These are phyloP conservation scores for Sebastes minor DNA, from an alignment of 2,797 vertebrate genomes.

Conservation along the genomic window DNA sequence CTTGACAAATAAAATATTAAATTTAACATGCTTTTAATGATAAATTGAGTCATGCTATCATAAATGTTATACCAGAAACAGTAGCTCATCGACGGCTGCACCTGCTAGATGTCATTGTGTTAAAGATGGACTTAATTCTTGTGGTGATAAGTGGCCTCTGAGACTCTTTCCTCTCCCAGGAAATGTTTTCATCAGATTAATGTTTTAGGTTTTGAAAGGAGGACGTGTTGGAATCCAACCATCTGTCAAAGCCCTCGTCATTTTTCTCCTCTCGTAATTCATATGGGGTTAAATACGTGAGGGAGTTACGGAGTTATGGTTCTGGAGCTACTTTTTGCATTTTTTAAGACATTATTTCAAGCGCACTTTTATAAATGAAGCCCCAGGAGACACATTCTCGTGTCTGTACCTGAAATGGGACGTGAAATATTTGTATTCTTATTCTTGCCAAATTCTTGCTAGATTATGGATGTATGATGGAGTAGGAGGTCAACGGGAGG, in stretches of 20 bases:
- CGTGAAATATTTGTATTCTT: background rate
- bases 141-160: slow-evolving; percentile 13
- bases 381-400: background rate
- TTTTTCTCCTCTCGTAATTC: background rate
- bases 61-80: background rate
- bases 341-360: background rate
- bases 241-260: background rate
- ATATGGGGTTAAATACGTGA: background rate
- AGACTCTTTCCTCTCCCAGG: background rate
- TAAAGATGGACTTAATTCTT: background rate
- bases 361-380: background rate
- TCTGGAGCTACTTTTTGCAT: background rate
- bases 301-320: background rate
- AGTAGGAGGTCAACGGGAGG: background rate
- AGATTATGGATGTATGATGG: background rate
- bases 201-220: slow-evolving; percentile 1
- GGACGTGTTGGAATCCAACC: slow-evolving; percentile 1
- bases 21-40: background rate
- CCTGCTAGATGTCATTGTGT: background rate
- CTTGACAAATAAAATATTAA: background rate
- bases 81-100: background rate
- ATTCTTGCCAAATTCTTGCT: background rate
- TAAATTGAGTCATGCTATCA: background rate
- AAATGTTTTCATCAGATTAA: slow-evolving; percentile 25
- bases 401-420: background rate